Evolutionary conservation across 1,140 invertebrate species (phyloP).

Genomic region (Lepidurus arcticus): DNA sequence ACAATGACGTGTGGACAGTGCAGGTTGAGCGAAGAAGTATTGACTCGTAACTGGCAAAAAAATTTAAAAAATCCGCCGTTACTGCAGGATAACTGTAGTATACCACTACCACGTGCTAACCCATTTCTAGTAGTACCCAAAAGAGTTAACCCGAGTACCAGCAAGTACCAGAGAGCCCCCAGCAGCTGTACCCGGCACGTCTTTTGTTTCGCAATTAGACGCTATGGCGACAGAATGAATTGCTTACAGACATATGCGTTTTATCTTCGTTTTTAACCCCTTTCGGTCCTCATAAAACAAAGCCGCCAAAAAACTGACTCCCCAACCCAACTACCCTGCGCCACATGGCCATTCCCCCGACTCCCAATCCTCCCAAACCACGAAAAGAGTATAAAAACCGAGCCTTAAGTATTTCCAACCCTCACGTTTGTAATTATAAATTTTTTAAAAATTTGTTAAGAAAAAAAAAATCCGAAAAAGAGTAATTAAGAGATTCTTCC

Average conservation of each 20-base stretch:
- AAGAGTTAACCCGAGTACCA: background rate
- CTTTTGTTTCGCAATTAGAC: constrained; percentile 8
- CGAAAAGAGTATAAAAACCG: no score
- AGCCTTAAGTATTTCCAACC: no score
- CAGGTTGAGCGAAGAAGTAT: background rate
- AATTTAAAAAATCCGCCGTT: background rate
- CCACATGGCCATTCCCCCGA: background rate
- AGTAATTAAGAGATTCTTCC: no score
- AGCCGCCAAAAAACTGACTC: background rate
- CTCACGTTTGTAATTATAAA: no score
- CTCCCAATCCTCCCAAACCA: no score
- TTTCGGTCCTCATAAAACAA: background rate
- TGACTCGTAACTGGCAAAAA: background rate
- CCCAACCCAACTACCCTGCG: background rate
- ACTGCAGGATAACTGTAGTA: no score
- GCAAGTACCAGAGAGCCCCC: background rate
- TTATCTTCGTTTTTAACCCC: background rate
- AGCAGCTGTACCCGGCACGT: background rate
- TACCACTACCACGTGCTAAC: no score
- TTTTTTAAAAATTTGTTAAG: no score
- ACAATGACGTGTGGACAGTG: background rate
- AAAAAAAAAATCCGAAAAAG: no score
- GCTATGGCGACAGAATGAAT: constrained; percentile 21
- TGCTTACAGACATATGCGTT: background rate
- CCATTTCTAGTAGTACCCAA: no score